Conservation (phyloP, 2,888 invertebrate species). For the Papilio demoleus region DNA sequence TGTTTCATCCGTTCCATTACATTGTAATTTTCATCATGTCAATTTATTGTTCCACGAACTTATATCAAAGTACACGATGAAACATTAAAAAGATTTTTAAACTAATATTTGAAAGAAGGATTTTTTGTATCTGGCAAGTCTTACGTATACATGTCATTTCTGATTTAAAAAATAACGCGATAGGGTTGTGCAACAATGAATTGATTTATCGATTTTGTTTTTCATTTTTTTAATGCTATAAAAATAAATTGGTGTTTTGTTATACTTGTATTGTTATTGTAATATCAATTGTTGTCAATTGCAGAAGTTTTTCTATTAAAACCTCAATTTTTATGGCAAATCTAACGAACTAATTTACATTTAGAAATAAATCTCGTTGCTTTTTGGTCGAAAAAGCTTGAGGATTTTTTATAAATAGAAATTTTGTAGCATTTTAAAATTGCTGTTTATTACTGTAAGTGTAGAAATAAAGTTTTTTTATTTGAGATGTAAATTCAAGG, state of each 20-base stretch:
- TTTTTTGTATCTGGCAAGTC: not conserved
- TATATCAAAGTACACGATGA: not conserved
- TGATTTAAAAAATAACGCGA: not conserved
- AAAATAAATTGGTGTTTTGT: conserved; percentile 11
- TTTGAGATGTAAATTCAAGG: conserved; percentile 22
- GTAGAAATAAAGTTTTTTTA: conserved; percentile 4
- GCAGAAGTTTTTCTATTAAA: conserved; percentile 38
- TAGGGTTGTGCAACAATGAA: conserved; percentile 9
- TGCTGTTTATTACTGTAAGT: not conserved
- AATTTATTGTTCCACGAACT: conserved; percentile 32
- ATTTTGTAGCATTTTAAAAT: not conserved
- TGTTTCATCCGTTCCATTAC: conserved; percentile 74
- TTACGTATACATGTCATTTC: not conserved
- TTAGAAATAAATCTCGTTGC: conserved; percentile 32
- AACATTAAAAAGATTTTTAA: not conserved
- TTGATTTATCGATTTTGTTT: conserved; percentile 4
- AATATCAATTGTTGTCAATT: not conserved
- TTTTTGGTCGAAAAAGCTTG: conserved; percentile 36
- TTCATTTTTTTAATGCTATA: not conserved
- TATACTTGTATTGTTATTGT: conserved; percentile 15
- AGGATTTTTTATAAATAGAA: conserved; percentile 33
- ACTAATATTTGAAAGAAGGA: not conserved
- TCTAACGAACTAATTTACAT: not conserved
- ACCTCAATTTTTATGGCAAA: not conserved
- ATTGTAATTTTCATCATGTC: conserved; percentile 58